Conservation (phyloP, 1,140 invertebrate species). For the Glomeris maerens region DNA sequence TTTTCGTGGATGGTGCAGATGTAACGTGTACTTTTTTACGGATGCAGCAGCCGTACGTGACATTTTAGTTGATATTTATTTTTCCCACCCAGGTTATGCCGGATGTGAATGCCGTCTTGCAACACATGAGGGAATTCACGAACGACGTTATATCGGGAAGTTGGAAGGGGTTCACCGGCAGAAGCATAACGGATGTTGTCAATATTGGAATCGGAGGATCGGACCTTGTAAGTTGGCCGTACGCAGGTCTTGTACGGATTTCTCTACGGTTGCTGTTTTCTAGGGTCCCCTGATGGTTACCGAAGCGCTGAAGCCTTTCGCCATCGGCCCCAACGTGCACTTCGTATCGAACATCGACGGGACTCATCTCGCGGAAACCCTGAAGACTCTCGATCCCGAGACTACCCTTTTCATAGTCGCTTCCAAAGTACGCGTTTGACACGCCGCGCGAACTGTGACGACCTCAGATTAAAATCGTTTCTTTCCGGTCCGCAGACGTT, state of each 20-base stretch:
- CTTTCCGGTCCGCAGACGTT: conserved; percentile 49
- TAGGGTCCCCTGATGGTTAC: conserved; percentile 97
- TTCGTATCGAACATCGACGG: conserved; percentile 99
- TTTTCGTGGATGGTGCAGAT: too few species aligned
- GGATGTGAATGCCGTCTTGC: conserved; percentile 76
- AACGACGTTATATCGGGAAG: conserved; percentile 51
- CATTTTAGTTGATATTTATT: too few species aligned
- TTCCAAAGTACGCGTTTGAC: conserved; percentile 56
- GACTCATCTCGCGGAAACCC: conserved; percentile 86
- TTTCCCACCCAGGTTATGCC: conserved; percentile 51
- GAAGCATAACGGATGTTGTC: conserved; percentile 91
- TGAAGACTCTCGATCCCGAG: conserved; percentile 82
- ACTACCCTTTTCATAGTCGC: conserved; percentile 96
- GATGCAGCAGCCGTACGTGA: too few species aligned
- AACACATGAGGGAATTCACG: conserved; percentile 90
- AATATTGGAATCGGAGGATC: conserved; percentile 99
- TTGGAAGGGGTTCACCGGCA: conserved; percentile 84
- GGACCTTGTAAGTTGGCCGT: conserved; percentile 53
- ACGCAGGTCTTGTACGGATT: not conserved
- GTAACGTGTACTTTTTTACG: too few species aligned
- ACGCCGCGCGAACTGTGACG: not conserved
- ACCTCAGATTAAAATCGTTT: not conserved
- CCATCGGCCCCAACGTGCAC: conserved; percentile 74
- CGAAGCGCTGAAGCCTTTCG: conserved; percentile 86
- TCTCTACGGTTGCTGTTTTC: conserved; percentile 18